Percentiles rank a stretch among this genome's conserved stretches.
Conservation (phyloP, 2,113 vertebrate species). For the Myodes glareolus region DNA sequence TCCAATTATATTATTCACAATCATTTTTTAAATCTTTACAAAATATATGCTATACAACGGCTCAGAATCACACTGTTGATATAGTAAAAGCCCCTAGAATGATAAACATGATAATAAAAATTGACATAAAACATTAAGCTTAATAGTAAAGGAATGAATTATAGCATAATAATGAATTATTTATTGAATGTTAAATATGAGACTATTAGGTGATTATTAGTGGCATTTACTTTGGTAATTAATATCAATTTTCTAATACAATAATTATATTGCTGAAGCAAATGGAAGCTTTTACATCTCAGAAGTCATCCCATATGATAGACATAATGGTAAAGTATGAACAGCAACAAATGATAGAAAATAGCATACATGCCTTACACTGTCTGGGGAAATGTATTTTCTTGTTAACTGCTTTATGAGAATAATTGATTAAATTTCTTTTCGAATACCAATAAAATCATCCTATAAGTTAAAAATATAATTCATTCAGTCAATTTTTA, state of each 20-base stretch:
- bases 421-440: not conserved
- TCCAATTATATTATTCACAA: constrained; percentile 51
- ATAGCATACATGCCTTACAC: not conserved
- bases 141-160: constrained; percentile 58
- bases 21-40: constrained; percentile 55
- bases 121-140: constrained; percentile 61
- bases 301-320: constrained; percentile 3
- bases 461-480: not conserved
- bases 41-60: not conserved
- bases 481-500: not conserved
- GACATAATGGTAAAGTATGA: not conserved
- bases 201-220: constrained; percentile 67
- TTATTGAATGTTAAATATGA: constrained; percentile 57
- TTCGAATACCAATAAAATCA: not conserved
- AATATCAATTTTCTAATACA: constrained; percentile 67
- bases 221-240: constrained; percentile 52
- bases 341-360: not conserved
- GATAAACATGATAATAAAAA: constrained; percentile 65
- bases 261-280: constrained; percentile 40
- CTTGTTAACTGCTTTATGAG: not conserved
- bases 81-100: constrained; percentile 49
- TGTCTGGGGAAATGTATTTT: not conserved
- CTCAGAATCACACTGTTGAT: not conserved
- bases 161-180: constrained; percentile 54
- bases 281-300: constrained; percentile 28